Base-by-base conservation (phyloP, 2,888 invertebrate species). In the Corythucha ciliata region DNA sequence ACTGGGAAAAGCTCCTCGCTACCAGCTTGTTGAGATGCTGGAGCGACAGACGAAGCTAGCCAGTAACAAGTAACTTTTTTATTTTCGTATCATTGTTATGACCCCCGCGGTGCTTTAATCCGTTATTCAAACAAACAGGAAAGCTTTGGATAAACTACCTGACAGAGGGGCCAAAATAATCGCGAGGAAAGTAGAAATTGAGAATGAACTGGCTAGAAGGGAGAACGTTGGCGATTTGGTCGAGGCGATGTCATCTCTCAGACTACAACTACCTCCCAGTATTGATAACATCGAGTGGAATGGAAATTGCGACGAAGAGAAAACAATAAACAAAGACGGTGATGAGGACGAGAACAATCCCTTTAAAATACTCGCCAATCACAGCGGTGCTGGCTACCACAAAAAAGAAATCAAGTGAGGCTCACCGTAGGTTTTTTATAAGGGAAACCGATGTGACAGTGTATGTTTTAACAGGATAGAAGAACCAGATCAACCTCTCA, bases 121-220 rank as follows among this genome's bases (percentile, higher is more conserved):
- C 14, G n/a, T 39, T n/a, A 18, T 39, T 12, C 10, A 12, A 14
- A 39, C 21, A 41, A 41, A 33, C 61, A 65, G 46, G 60, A 78
- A 76, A 57, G 54, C 57, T 25, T 77, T 79, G 57, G 65, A 76
- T 1, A 77, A 72, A 63, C 66, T 80, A 48, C 67, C 74, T 1
- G 79, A 80, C 59, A 77, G 74, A 63, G 80, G 79, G 21, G 70
- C 68, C 20, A 79, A 75, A 66, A 74, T 79, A 52, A 66, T 67
- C 56, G 60, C 61, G 7, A 73, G 75, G 41, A 64, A 70, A 53
- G 66, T 71, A 21, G 75, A 71, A 65, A 66, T 79, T 56, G 51
- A 68, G 10, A 62, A 60, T 21, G 73, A 75, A 64, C 58, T 79
- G n/a, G 65, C 70, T 29, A 63, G 64, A 24, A 73, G 72, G 57